A percentile compares a stretch with the other conserved stretches of the same genome.
phyloP scores from a whole-genome alignment of 2,113 vertebrate genomes.

The Istiophorus platypterus region DNA sequence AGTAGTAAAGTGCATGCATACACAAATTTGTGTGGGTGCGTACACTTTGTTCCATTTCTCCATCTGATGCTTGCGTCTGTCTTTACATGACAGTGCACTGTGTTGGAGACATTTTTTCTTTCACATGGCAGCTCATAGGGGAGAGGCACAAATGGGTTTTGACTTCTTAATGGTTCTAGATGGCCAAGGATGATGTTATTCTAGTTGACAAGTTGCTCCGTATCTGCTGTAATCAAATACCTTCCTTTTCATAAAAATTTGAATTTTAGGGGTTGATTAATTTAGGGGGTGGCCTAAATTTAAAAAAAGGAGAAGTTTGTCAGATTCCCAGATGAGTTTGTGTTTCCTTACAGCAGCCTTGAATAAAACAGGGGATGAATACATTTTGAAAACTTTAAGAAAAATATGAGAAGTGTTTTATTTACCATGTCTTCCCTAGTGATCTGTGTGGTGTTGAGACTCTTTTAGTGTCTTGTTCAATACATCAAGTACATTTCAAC shows the following conservation, averaged over 20 bases:
- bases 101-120: slow-evolving; percentile 69
- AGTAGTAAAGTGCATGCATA: not conserved
- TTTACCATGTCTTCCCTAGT: slow-evolving; percentile 36
- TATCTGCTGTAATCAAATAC: slow-evolving; percentile 59
- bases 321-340: slow-evolving; percentile 40
- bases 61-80: slow-evolving; percentile 37
- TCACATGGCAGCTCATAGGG: slow-evolving; percentile 66
- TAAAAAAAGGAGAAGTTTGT: not conserved
- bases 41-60: slow-evolving; percentile 31
- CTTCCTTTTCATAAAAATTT: slow-evolving; percentile 47
- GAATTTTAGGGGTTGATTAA: slow-evolving; percentile 56
- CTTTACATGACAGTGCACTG: slow-evolving; percentile 47
- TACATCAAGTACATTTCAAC: slow-evolving; percentile 28
- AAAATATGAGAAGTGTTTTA: slow-evolving; percentile 58
- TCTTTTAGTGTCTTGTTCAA: slow-evolving; percentile 54
- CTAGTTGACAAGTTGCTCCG: slow-evolving; percentile 69
- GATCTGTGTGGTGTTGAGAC: slow-evolving; percentile 31
- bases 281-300: slow-evolving; percentile 37
- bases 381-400: slow-evolving; percentile 59
- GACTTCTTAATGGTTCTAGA: slow-evolving; percentile 67
- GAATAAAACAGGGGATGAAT: slow-evolving; percentile 49
- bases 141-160: slow-evolving; percentile 62
- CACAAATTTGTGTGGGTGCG: not conserved
- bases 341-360: slow-evolving; percentile 23
- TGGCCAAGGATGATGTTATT: slow-evolving; percentile 73